These are phyloP conservation scores for Serinus canaria DNA, from an alignment of 2,113 vertebrate species.

Conservation along the genomic window DNA sequence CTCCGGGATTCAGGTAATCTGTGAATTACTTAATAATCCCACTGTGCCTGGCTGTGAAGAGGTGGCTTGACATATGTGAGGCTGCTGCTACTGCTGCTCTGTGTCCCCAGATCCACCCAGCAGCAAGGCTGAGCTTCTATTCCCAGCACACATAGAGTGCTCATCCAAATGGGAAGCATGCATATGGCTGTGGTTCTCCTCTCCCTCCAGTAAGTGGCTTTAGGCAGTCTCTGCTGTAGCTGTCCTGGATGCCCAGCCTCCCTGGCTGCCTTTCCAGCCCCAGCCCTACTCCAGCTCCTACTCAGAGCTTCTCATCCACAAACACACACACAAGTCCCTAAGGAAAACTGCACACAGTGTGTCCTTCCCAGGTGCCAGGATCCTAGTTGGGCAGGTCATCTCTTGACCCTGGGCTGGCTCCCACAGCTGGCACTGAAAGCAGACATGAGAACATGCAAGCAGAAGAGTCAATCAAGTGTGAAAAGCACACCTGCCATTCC, in stretches of 20 bases:
- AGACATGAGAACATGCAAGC: rapidly evolving
- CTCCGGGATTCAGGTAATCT: not conserved
- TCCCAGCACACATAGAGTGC: not conserved
- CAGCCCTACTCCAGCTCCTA: not conserved
- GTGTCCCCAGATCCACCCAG: not conserved
- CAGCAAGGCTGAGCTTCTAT: not conserved
- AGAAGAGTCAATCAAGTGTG: not conserved
- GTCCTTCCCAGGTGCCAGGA: not conserved
- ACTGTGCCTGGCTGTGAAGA: not conserved
- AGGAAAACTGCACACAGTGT: not conserved
- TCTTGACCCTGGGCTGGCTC: not conserved
- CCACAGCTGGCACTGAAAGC: not conserved
- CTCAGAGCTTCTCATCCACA: not conserved
- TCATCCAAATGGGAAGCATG: not conserved
- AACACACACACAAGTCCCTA: not conserved
- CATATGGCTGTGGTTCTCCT: rapidly evolving
- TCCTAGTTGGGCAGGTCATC: too few species aligned
- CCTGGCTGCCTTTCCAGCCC: not conserved
- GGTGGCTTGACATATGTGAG: not conserved
- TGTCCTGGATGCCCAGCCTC: not conserved
- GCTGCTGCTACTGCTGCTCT: not conserved
- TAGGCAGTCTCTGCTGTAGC: not conserved
- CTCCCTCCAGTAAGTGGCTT: not conserved
- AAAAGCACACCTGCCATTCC: not conserved
- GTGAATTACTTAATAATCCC: not conserved